phyloP scores from a whole-genome alignment of 2,113 vertebrate species.

The Grammomys surdaster region DNA sequence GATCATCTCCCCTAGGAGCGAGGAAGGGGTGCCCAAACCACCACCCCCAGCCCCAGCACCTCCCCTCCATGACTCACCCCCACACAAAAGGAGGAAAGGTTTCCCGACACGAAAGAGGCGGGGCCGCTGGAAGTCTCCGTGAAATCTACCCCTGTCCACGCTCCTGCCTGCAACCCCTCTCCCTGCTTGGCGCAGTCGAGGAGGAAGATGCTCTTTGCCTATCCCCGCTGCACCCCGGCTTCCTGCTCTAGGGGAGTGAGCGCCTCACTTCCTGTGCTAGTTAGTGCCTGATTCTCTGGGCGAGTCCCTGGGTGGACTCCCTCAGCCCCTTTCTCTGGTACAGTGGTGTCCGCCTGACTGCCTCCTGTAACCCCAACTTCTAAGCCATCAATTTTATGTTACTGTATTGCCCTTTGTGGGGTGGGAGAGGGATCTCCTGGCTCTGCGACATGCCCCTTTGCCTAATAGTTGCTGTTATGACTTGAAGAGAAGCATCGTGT shows the following conservation, averaged over 20 bases:
- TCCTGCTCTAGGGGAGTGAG: constrained; percentile 49
- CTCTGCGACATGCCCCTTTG: constrained; percentile 36
- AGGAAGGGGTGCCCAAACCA: constrained; percentile 44
- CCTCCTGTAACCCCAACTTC: constrained; percentile 68
- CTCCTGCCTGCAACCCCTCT: constrained; percentile 53
- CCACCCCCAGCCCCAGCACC: constrained; percentile 4
- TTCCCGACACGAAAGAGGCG: constrained; percentile 83
- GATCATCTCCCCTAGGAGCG: constrained; percentile 54
- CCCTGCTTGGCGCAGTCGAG: constrained; percentile 70
- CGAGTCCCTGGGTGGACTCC: not conserved
- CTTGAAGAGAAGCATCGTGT: constrained; percentile 68
- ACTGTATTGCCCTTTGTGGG: constrained; percentile 43
- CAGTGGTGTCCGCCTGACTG: constrained; percentile 80
- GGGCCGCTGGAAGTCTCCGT: constrained; percentile 85
- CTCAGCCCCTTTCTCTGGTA: constrained; percentile 69
- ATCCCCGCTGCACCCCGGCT: constrained; percentile 58
- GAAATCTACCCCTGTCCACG: not conserved
- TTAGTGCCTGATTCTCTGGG: constrained; percentile 81
- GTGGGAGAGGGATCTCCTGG: constrained; percentile 42
- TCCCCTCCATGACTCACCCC: constrained; percentile 66
- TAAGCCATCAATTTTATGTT: constrained; percentile 77
- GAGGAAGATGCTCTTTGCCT: constrained; percentile 10
- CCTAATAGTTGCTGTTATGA: constrained; percentile 71
- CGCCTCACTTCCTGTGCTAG: constrained; percentile 74
- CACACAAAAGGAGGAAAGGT: constrained; percentile 82